These are phyloP conservation scores for Polymixis lichenea DNA, from an alignment of 2,888 invertebrate genomes.

Conservation along the genomic window DNA sequence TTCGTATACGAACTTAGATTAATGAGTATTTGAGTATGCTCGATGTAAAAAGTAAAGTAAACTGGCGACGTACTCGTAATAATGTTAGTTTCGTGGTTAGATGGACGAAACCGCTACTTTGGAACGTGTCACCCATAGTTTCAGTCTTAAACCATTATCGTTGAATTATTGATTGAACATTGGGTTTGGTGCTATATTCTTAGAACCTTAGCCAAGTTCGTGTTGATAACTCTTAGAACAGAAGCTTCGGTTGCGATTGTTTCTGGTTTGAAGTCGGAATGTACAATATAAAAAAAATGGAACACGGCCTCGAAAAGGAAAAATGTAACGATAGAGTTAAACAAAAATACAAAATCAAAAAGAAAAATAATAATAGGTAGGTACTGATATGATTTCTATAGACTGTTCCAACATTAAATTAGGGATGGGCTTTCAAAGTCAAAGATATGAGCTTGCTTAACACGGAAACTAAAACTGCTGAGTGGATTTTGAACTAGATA, in stretches of 20 bases:
- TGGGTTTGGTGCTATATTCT: background rate
- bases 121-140: constrained; percentile 12
- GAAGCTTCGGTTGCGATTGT: background rate
- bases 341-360: background rate
- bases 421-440: background rate
- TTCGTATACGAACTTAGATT: background rate
- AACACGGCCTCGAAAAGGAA: background rate
- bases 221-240: constrained; percentile 8
- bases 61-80: background rate
- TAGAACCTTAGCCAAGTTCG: constrained; percentile 3
- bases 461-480: background rate
- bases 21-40: background rate
- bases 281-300: background rate
- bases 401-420: background rate
- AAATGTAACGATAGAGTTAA: background rate
- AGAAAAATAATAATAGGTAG: background rate
- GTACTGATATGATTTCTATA: background rate
- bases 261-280: background rate
- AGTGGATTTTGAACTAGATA: constrained; percentile 1
- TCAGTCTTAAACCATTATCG: constrained; percentile 19
- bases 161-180: constrained; percentile 19
- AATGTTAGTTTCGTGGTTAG: constrained; percentile 2
- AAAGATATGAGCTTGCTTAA: background rate
- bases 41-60: too few relatives aligned
- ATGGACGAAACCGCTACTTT: background rate